These are phyloP conservation scores for Umimayanthus chanpuru DNA, from an alignment of 92 coral and sea anemone species.

Conservation along the genomic window DNA sequence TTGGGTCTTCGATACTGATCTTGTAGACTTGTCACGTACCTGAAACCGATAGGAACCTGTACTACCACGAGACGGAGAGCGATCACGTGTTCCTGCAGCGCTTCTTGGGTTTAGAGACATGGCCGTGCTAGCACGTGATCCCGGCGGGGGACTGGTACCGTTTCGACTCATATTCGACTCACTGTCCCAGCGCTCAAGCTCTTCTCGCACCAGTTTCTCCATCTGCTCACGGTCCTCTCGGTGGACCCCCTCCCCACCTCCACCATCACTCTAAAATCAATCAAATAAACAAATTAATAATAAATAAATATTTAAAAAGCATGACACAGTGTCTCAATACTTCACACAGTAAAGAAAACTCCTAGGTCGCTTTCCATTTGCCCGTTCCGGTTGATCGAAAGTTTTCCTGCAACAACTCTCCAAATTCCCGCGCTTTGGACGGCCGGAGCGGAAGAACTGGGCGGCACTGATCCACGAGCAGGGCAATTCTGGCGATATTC, in stretches of 20 bases:
- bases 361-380: no score
- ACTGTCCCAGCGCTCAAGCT: conserved; percentile 97
- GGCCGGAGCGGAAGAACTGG: no score
- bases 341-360: no score
- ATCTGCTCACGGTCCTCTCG: conserved; percentile 91
- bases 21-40: not conserved
- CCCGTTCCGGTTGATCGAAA: no score
- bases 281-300: not conserved
- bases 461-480: no score
- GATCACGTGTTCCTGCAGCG: conserved; percentile 57
- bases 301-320: no score
- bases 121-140: conserved; percentile 93
- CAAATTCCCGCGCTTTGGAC: no score
- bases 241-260: conserved; percentile 62
- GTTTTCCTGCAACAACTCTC: no score
- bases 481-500: no score
- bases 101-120: conserved; percentile 55
- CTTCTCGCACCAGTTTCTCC: conserved; percentile 98
- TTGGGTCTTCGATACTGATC: not conserved
- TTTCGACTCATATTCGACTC: conserved; percentile 77
- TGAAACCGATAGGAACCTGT: conserved; percentile 42
- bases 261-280: conserved; percentile 57
- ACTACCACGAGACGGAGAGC: conserved; percentile 68
- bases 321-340: no score
- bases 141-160: conserved; percentile 71